Evolutionary conservation across 2,113 vertebrate genomes (phyloP).

Genomic region (Podarcis muralis): DNA sequence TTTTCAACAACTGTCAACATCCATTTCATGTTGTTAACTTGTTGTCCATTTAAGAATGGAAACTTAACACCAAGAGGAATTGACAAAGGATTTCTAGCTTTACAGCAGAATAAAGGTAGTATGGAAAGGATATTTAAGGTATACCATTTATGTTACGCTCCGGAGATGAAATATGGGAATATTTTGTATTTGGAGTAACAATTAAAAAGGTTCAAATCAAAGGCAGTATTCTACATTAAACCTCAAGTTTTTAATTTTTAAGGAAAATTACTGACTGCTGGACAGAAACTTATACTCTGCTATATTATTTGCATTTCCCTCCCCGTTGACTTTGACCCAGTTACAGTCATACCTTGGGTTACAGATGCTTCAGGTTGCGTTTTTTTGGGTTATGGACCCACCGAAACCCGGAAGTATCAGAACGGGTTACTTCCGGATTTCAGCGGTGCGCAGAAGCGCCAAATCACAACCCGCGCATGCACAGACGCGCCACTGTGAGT

Average conservation of each 20-base stretch:
- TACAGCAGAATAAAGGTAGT: conserved; percentile 40
- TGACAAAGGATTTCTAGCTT: conserved; percentile 63
- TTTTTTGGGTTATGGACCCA: no score
- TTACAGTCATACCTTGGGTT: no score
- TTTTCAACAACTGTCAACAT: conserved; percentile 72
- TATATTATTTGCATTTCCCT: not conserved
- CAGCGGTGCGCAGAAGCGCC: no score
- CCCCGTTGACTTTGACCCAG: not conserved
- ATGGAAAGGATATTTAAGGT: conserved; percentile 55
- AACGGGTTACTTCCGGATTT: no score
- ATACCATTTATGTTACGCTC: conserved; percentile 23
- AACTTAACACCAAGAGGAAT: conserved; percentile 69
- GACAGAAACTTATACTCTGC: conserved; percentile 25
- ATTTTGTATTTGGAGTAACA: conserved; percentile 25
- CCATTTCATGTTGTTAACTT: conserved; percentile 76
- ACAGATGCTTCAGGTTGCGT: no score
- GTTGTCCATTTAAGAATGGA: conserved; percentile 65
- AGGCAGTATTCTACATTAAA: conserved; percentile 20
- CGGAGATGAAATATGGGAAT: conserved; percentile 25
- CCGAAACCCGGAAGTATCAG: no score
- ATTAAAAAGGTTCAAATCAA: conserved; percentile 34
- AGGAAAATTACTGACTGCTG: conserved; percentile 7
- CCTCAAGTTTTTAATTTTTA: conserved; percentile 25
- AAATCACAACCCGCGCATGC: no score
- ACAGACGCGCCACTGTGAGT: no score